phyloP scores from a whole-genome alignment of 2,888 invertebrate species.

The Drosophila acutilabella region DNA sequence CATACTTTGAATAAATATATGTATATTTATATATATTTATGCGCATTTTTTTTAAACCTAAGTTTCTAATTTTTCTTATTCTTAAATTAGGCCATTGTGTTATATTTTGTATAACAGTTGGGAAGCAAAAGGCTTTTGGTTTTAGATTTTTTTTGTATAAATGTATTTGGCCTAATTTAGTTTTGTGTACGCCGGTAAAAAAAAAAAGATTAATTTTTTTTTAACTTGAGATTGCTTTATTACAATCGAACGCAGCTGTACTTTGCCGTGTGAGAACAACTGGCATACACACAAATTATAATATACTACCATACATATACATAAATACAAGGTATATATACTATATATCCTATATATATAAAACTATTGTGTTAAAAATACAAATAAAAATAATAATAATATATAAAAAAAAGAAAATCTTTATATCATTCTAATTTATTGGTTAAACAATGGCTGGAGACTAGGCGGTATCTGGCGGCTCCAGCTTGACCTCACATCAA shows the following conservation, averaged over 20 bases:
- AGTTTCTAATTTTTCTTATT: slow-evolving; percentile 22
- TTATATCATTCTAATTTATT: not conserved
- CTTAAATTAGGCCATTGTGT: slow-evolving; percentile 4
- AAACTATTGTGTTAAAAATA: slow-evolving; percentile 73
- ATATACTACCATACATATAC: slow-evolving; percentile 53
- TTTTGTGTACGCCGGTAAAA: not conserved
- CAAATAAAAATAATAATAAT: slow-evolving; percentile 45
- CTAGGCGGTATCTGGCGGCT: slow-evolving; percentile 61
- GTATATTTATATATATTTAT: slow-evolving; percentile 44
- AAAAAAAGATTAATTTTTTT: not conserved
- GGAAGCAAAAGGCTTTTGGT: slow-evolving; percentile 11
- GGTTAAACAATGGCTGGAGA: slow-evolving; percentile 14
- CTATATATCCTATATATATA: slow-evolving; percentile 46
- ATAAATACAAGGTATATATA: slow-evolving; percentile 21
- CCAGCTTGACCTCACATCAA: slow-evolving; percentile 71
- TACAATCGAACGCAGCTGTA: slow-evolving; percentile 33
- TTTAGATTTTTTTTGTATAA: slow-evolving; percentile 22
- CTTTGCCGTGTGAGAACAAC: slow-evolving; percentile 39
- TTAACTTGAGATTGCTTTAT: slow-evolving; percentile 1
- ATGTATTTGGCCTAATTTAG: slow-evolving; percentile 22
- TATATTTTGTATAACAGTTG: slow-evolving; percentile 45
- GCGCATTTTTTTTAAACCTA: slow-evolving; percentile 54
- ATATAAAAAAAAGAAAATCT: slow-evolving; percentile 7
- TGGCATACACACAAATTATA: slow-evolving; percentile 43
- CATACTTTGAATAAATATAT: slow-evolving; percentile 52